phyloP scores from a whole-genome alignment of 2,888 invertebrate genomes.

The Ichneumon xanthorius region DNA sequence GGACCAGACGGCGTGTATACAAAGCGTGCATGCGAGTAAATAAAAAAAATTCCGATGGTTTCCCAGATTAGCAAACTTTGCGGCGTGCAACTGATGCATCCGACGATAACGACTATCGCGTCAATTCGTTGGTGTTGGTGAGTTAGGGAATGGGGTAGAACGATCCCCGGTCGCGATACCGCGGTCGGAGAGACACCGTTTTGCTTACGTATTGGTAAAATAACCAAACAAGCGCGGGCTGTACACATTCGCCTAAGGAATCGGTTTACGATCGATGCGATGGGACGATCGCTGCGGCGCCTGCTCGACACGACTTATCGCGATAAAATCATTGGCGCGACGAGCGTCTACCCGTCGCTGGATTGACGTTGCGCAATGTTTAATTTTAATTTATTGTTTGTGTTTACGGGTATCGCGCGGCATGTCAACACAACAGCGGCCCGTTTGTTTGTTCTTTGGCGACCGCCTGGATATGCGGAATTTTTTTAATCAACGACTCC shows the following conservation, averaged over 20 bases:
- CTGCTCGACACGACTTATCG: constrained; percentile 60
- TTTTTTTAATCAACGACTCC: constrained; percentile 41
- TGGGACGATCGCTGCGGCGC: constrained; percentile 54
- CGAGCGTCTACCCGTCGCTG: constrained; percentile 20
- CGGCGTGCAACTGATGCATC: constrained; percentile 50
- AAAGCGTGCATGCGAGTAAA: constrained; percentile 5
- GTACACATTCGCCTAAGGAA: constrained; percentile 36
- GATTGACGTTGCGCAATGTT: constrained; percentile 71
- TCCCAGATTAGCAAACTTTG: constrained; percentile 53
- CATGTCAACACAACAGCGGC: constrained; percentile 69
- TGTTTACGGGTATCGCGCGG: constrained; percentile 74
- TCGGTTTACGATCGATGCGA: constrained; percentile 57
- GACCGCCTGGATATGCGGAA: constrained; percentile 50
- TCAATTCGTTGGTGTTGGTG: background rate
- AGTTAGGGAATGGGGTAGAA: background rate
- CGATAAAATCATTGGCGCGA: constrained; percentile 64
- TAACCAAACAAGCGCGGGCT: constrained; percentile 15
- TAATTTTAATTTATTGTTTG: constrained; percentile 77
- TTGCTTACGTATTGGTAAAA: constrained; percentile 18
- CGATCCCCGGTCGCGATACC: background rate
- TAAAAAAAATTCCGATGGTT: constrained; percentile 15
- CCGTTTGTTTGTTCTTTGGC: constrained; percentile 54
- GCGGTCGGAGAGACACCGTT: background rate
- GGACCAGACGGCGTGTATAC: constrained; percentile 6
- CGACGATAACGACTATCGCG: constrained; percentile 38